Evolutionary conservation across 2,888 invertebrate genomes (phyloP), one percentile per base, ranked within the genome.

Genomic region (Acholoe squamosa): DNA sequence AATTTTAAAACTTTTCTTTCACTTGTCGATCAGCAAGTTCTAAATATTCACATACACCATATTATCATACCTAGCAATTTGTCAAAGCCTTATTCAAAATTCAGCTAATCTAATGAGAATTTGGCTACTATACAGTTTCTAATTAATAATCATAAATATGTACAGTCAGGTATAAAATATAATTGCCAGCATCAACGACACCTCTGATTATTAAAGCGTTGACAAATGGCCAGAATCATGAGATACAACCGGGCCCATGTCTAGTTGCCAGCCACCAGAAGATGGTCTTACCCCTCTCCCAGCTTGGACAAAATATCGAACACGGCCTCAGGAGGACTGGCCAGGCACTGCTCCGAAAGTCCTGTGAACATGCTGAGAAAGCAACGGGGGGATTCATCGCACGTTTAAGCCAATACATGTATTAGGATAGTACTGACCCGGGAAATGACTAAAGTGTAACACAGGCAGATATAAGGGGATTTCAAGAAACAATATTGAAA

Each of bases 221-320:
- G 10, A 43, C 43, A 43, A n/a, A 43, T 43, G 43, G 10, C 43
- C 43, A 43, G 43, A 43, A 7, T 3, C 10, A 43, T 10, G 10
- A 43, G 43, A 43, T 3, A 10, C 10, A 10, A 43, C 43, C 43
- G 43, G 43, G 43, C 43, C 22, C 61, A 61, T 54, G 61, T 19
- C 22, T 19, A 7, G 19, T 19, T 61, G n/a, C 61, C 61, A 61
- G 61, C 54, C 61, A 61, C 51, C 22, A 61, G 61, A 61, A n/a
- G n/a, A 61, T 19, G 61, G 14, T 84, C 96, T 96, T 95, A 97
- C 97, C 99, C 99, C 96, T 99, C 99, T 93, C 99, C 99, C 91
- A 99, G 97, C 96, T 99, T 99, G 96, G 99, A 99, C 96, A 99
- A 98, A 95, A 99, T 98, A 96, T 99, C 99, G 96, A 99, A 99